These are phyloP conservation scores for Miichthys miiuy DNA, from an alignment of 2,797 vertebrate species.

Conservation along the genomic window DNA sequence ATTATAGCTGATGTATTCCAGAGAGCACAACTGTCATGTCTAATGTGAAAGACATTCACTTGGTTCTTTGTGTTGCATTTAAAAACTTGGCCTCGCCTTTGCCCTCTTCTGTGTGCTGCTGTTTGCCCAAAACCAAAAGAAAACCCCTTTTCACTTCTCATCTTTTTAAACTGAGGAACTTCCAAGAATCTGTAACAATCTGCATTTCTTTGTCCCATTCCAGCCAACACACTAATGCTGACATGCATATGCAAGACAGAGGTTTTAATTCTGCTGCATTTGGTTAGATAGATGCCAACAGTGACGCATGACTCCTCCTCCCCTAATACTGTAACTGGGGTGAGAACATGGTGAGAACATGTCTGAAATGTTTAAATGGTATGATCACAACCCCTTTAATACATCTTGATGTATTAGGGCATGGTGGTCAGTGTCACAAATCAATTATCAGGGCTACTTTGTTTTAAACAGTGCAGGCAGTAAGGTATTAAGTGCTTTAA, in stretches of 20 bases:
- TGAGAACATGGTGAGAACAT: neutral
- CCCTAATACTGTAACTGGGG: neutral
- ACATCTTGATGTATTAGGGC: neutral
- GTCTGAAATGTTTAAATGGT: neutral
- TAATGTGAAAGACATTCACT: constrained; percentile 70
- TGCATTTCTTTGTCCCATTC: constrained; percentile 8
- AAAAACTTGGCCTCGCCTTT: constrained; percentile 59
- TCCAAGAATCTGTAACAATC: constrained; percentile 6
- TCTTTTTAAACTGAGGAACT: constrained; percentile 33
- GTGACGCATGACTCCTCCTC: neutral
- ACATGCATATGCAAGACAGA: constrained; percentile 12
- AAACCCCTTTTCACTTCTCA: constrained; percentile 44
- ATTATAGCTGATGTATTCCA: constrained; percentile 76
- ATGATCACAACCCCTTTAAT: neutral
- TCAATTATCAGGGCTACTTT: constrained; percentile 1
- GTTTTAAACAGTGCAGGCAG: neutral
- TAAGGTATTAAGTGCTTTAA: neutral
- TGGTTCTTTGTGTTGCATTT: constrained; percentile 62
- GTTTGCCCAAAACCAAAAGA: constrained; percentile 42
- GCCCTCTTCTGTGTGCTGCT: constrained; percentile 49
- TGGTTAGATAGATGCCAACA: constrained; percentile 5
- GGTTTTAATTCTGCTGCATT: constrained; percentile 14
- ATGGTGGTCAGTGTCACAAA: neutral
- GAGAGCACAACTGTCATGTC: constrained; percentile 72
- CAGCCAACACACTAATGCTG: neutral